Evolutionary conservation across 2,113 vertebrate genomes (phyloP).

Genomic region (Heterotis niloticus): DNA sequence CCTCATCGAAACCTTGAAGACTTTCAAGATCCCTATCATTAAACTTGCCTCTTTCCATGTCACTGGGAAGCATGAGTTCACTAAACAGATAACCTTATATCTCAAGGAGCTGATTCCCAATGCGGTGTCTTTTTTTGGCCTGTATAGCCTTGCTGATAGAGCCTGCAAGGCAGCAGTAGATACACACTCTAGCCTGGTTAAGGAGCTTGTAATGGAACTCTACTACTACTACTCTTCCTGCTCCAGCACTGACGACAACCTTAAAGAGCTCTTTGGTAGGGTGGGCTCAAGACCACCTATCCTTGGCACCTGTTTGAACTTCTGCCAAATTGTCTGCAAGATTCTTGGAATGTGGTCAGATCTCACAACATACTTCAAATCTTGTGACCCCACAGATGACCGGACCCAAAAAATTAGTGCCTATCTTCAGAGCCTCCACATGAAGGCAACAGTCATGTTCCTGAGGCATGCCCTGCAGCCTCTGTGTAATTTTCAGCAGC

Average conservation of each 20-base stretch:
- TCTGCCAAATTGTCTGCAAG: slow-evolving; percentile 47
- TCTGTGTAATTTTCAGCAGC: slow-evolving; percentile 49
- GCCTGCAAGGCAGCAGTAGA: slow-evolving; percentile 50
- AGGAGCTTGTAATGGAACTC: slow-evolving; percentile 53
- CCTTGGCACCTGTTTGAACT: slow-evolving; percentile 46
- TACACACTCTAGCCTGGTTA: slow-evolving; percentile 42
- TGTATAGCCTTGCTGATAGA: slow-evolving; percentile 51
- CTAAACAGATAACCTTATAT: slow-evolving; percentile 42
- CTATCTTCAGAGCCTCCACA: slow-evolving; percentile 53
- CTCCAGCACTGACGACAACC: slow-evolving; percentile 40
- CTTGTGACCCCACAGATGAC: slow-evolving; percentile 33
- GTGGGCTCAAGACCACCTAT: slow-evolving; percentile 26
- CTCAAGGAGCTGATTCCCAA: slow-evolving; percentile 57
- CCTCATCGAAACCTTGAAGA: slow-evolving; percentile 49
- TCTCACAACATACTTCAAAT: slow-evolving; percentile 53
- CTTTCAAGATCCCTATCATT: slow-evolving; percentile 47
- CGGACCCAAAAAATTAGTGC: slow-evolving; percentile 50
- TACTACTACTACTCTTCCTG: slow-evolving; percentile 45
- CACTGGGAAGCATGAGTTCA: slow-evolving; percentile 32
- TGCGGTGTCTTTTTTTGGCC: slow-evolving; percentile 43
- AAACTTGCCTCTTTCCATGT: slow-evolving; percentile 55
- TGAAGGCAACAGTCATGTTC: slow-evolving; percentile 58
- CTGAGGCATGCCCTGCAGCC: slow-evolving; percentile 57
- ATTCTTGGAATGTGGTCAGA: slow-evolving; percentile 56
- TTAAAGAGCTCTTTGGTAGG: slow-evolving; percentile 54